phyloP scores from a whole-genome alignment of 2,113 vertebrate genomes.

The Hemiscyllium ocellatum region DNA sequence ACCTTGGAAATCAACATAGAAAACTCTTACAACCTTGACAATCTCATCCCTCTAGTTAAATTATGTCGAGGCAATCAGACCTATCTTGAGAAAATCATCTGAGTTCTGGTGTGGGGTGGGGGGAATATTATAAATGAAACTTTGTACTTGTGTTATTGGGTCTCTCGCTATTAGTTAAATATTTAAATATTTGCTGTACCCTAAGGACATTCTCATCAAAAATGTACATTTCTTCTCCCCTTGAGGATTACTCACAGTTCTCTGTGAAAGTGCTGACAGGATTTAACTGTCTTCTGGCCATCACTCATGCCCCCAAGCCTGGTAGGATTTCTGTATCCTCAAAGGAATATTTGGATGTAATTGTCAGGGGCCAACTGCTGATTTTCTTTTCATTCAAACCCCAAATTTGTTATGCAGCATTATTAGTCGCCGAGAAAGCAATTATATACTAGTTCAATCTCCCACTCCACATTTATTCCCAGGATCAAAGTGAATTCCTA shows the following conservation, averaged over 20 bases:
- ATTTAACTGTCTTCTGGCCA: slow-evolving; percentile 56
- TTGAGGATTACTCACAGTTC: slow-evolving; percentile 37
- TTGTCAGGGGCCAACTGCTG: slow-evolving; percentile 70
- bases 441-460: slow-evolving; percentile 84
- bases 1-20: not conserved
- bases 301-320: slow-evolving; percentile 62
- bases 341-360: slow-evolving; percentile 71
- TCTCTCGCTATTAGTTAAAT: slow-evolving; percentile 33
- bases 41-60: not conserved
- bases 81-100: not conserved
- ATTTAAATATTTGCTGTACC: slow-evolving; percentile 36
- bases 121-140: slow-evolving; percentile 17
- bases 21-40: slow-evolving; percentile 19
- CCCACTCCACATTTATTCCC: slow-evolving; percentile 75
- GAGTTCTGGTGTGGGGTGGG: not conserved
- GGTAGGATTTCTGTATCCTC: slow-evolving; percentile 73
- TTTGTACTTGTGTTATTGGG: slow-evolving; percentile 21
- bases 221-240: not conserved
- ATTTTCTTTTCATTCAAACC: slow-evolving; percentile 80
- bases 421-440: slow-evolving; percentile 81
- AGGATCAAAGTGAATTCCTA: slow-evolving; percentile 75
- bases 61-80: not conserved
- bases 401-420: slow-evolving; percentile 82
- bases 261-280: slow-evolving; percentile 42
- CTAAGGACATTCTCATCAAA: slow-evolving; percentile 35